Base-by-base conservation (phyloP, 2,888 invertebrate species). In the Ormyrus thymus region DNA sequence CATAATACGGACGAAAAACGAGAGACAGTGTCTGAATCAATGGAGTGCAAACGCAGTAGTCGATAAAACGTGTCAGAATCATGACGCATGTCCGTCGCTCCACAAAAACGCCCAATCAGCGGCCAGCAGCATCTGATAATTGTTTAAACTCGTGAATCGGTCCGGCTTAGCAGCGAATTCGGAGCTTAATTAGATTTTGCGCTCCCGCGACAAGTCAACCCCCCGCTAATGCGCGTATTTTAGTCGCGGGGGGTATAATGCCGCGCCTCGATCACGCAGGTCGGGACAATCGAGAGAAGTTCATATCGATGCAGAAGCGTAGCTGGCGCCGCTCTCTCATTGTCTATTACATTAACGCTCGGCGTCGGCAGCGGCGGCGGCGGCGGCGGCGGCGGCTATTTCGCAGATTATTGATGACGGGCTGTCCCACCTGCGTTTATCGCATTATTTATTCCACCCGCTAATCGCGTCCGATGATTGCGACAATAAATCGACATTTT, bases 381-480 rank as follows among this genome's bases (percentile, higher is more conserved):
- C 70, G 11, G 10, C 29, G 29, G 29, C 29, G 3, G 29, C 29
- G 29, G 3, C 4, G 61, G 72, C 72, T 76, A 72, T 80, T 77
- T 74, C 58, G 69, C 53, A n/a, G 74, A 75, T 80, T 81, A 81
- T 81, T 78, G 78, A 78, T 78, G 75, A 78, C 56, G 58, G 13
- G 46, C 50, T 58, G 75, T 72, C 68, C 61, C 66, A 76, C 56
- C 72, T 78, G 72, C 65, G 75, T 76, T 81, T 78, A 81, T 72
- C 71, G 68, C 73, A 69, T 80, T 80, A 77, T 80, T 80, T 78
- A 77, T 78, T 61, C 74, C 10, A 29, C 48, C 29, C 65, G 71
- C 77, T 78, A 80, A 80, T 77, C 69, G 79, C 75, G 58, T 43
- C 62, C 69, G 69, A 80, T 73, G 76, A 80, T 81, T 78, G 72